phyloP scores from a whole-genome alignment of 1,140 invertebrate species.

The Heliothis subflexa region DNA sequence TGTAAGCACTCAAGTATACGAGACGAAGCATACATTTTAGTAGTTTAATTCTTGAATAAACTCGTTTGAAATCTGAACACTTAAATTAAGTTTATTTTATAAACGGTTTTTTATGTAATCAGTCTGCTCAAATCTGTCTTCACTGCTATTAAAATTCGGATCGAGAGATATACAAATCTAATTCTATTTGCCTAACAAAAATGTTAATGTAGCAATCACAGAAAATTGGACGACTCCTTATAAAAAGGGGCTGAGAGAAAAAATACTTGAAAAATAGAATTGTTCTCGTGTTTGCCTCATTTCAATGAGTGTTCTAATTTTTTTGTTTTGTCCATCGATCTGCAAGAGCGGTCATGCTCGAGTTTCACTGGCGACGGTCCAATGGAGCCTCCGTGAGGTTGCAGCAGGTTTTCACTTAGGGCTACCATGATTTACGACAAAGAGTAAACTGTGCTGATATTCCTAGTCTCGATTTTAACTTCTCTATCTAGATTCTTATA shows the following conservation, averaged over 20 bases:
- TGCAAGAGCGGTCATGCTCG: slow-evolving; percentile 47
- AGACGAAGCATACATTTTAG: background rate
- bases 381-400: slow-evolving; percentile 44
- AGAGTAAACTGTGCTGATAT: background rate
- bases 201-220: slow-evolving; percentile 35
- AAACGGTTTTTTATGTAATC: background rate
- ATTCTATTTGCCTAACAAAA: slow-evolving; percentile 31
- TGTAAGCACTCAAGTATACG: too few relatives aligned
- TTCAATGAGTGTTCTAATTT: slow-evolving; percentile 52
- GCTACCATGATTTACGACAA: background rate
- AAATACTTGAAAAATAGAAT: slow-evolving; percentile 38
- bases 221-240: slow-evolving; percentile 23
- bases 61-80: background rate
- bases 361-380: slow-evolving; percentile 52
- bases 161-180: slow-evolving; percentile 17
- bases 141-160: slow-evolving; percentile 20
- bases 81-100: background rate
- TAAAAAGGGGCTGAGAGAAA: slow-evolving; percentile 21
- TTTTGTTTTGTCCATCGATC: slow-evolving; percentile 51
- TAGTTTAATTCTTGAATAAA: background rate
- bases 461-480: background rate
- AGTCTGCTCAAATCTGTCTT: background rate
- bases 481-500: too few relatives aligned
- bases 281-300: slow-evolving; percentile 41
- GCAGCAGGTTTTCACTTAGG: slow-evolving; percentile 24